Percentiles rank a stretch among this genome's conserved stretches.
These are phyloP conservation scores for Lasius fuliginosus DNA, from an alignment of 2,888 invertebrate species.

Conservation along the genomic window DNA sequence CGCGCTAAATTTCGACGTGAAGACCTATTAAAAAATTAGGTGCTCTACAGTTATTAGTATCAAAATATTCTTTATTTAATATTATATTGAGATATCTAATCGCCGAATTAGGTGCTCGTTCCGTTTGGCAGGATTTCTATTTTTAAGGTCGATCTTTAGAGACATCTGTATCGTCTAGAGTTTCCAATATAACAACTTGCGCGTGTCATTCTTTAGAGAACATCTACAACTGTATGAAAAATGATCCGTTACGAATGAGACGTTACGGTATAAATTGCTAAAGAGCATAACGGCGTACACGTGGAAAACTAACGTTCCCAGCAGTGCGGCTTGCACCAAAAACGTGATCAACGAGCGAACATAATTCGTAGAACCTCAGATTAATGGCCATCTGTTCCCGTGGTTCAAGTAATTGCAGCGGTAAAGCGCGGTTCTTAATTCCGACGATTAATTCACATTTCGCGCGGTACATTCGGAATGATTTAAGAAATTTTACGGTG, in stretches of 20 bases:
- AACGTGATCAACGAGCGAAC: conserved; percentile 56
- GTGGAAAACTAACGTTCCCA: conserved; percentile 34
- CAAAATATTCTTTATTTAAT: too few relatives aligned
- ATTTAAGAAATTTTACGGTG: conserved; percentile 54
- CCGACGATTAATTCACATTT: conserved; percentile 51
- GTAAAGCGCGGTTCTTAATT: conserved; percentile 55
- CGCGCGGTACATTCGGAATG: conserved; percentile 54
- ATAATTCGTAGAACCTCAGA: conserved; percentile 55
- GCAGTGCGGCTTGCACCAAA: conserved; percentile 44
- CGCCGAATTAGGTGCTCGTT: too few relatives aligned
- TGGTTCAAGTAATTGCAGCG: conserved; percentile 53
- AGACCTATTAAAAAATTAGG: too few relatives aligned
- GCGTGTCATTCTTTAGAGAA: not conserved
- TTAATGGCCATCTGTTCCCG: conserved; percentile 55
- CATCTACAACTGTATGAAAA: not conserved
- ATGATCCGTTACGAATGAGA: not conserved
- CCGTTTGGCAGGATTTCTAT: too few relatives aligned
- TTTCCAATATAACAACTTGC: not conserved
- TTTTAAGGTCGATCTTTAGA: not conserved
- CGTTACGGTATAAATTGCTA: not conserved
- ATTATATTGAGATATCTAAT: too few relatives aligned
- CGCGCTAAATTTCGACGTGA: not conserved
- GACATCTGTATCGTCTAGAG: not conserved
- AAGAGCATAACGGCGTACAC: conserved; percentile 12
- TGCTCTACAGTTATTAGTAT: too few relatives aligned